Conservation (phyloP, 2,797 vertebrate genomes). For the Myotis myotis region DNA sequence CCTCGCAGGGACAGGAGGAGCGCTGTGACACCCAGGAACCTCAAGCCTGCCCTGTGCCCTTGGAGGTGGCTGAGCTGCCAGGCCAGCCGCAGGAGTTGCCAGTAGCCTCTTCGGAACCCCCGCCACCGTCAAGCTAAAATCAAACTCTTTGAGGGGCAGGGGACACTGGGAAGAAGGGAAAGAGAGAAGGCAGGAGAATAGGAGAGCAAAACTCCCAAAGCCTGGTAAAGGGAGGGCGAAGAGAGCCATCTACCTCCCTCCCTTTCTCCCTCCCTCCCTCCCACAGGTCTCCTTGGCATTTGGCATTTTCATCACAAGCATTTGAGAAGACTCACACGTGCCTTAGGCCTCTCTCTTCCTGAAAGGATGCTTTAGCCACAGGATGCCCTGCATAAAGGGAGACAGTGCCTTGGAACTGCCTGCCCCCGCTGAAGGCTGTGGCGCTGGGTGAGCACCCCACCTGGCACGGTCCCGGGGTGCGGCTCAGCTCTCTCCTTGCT, state of each 20-base stretch:
- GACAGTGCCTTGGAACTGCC: conserved; percentile 53
- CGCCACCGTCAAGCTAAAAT: conserved; percentile 81
- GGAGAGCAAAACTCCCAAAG: conserved; percentile 58
- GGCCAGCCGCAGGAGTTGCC: conserved; percentile 73
- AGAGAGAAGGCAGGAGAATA: conserved; percentile 15
- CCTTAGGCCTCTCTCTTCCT: conserved; percentile 51
- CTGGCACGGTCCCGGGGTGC: not conserved
- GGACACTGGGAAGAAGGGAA: conserved; percentile 15
- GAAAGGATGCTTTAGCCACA: conserved; percentile 33
- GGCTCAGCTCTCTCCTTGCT: not conserved
- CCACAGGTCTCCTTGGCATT: not conserved
- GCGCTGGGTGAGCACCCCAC: not conserved
- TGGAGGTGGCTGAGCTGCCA: conserved; percentile 70
- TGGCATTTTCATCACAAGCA: not conserved
- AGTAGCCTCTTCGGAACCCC: conserved; percentile 42
- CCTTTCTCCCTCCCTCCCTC: not conserved
- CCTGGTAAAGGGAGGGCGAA: conserved; percentile 67
- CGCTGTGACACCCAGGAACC: conserved; percentile 51
- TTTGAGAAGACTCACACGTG: conserved; percentile 12
- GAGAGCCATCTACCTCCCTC: rapidly evolving
- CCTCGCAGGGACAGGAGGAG: conserved; percentile 66
- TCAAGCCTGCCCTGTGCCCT: not conserved
- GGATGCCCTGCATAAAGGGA: conserved; percentile 57
- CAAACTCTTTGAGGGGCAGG: conserved; percentile 33
- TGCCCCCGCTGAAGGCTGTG: not conserved